A percentile compares a stretch with the other conserved stretches of the same genome.
These are phyloP conservation scores for Montipora cactus DNA, from an alignment of 64 coral and sea anemone genomes.

Conservation along the genomic window DNA sequence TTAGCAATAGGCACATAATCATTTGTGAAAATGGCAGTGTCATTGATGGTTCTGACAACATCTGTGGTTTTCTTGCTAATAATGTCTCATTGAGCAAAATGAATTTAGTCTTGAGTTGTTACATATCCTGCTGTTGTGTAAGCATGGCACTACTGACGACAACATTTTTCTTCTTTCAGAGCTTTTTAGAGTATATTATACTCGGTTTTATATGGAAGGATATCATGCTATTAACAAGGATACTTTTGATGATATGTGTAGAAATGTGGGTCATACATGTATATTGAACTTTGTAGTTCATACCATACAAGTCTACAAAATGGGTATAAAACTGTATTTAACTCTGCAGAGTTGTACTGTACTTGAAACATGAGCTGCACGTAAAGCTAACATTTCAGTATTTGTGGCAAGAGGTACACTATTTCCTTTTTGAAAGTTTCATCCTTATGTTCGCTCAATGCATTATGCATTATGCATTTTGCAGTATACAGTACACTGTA, in stretches of 20 bases:
- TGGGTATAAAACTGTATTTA: neutral
- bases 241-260: neutral
- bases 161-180: conserved; percentile 6
- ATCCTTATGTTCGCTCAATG: too few species aligned
- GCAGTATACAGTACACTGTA: too few species aligned
- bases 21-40: too few species aligned
- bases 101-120: too few species aligned
- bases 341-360: neutral
- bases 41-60: too few species aligned
- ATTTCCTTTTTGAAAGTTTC: too few species aligned
- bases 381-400: neutral
- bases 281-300: neutral
- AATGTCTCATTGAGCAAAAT: too few species aligned
- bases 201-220: neutral
- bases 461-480: too few species aligned
- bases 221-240: neutral
- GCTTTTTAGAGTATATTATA: neutral
- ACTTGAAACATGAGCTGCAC: neutral
- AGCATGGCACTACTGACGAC: neutral
- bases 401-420: neutral
- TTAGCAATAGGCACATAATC: too few species aligned
- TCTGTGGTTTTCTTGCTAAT: too few species aligned
- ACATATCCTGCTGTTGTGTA: too few species aligned
- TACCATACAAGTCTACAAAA: neutral
- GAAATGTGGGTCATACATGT: neutral